Base-by-base conservation (phyloP, 2,888 invertebrate species). In the Caenorhabditis virilis region DNA sequence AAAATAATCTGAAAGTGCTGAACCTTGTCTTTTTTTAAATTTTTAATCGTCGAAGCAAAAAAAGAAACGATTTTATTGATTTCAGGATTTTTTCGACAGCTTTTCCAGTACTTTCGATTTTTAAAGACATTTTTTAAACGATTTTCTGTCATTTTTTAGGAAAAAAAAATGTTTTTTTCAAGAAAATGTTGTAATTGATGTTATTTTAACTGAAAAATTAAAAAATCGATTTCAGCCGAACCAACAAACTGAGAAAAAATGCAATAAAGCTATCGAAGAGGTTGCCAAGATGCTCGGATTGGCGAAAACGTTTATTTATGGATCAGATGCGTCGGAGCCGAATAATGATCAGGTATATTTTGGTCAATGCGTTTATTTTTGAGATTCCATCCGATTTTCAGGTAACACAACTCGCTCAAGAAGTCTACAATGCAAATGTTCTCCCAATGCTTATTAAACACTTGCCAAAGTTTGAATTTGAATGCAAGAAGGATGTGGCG, bases 401-500 rank as follows among this genome's bases (percentile, higher is more conserved):
- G 76, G 82, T 84, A 3, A 83, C 84, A 70, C 94, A 95, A 86
- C 87, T 95, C 84, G 93, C 95, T 78, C 95, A 95, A 86, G 98
- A 99, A 88, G 88, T 98, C 83, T 98, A 98, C 87, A 95, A 94
- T 86, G 92, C 92, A 84, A 93, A 95, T 86, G 88, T 97, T 81
- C 88, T 99, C 82, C 88, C 93, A 78, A 87, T 93, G 80, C 89
- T 99, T 71, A 93, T 98, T 85, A 91, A 93, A 87, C 89, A 89
- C 84, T 86, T 90, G 61, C 86, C 86, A 77, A 87, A 88, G 69
- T 88, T 90, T 78, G 90, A 90, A 82, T 90, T 90, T 84, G 90
- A 90, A 89, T 95, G 95, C 45, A 95, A 97, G 85, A 98, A 98
- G 86, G 98, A 99, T 88, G 97, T 97, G 75, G 97, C 95, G 68